Percentiles rank a stretch among this genome's conserved stretches.
Evolutionary conservation across 2,113 vertebrate genomes (phyloP).

Genomic region (Campylomormyrus tamandua): DNA sequence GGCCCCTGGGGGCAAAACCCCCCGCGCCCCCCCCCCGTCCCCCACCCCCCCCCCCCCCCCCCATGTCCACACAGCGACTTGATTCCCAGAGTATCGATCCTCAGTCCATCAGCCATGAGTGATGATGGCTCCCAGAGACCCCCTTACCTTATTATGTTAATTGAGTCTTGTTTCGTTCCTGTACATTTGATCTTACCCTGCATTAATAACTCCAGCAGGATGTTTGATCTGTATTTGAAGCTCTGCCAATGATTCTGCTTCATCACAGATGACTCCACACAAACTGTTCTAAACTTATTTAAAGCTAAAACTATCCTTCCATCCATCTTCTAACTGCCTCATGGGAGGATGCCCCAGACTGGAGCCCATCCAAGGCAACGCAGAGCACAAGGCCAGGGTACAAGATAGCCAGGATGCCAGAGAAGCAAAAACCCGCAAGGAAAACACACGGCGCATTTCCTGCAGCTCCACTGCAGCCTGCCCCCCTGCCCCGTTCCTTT

Average conservation of each 20-base stretch:
- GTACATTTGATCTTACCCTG: constrained; percentile 32
- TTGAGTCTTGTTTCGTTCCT: constrained; percentile 39
- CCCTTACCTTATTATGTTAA: constrained; percentile 40
- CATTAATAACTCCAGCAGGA: constrained; percentile 30
- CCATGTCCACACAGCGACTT: constrained; percentile 16
- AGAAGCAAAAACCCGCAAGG: background rate
- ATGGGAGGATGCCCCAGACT: background rate
- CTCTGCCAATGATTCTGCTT: constrained; percentile 11
- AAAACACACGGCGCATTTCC: background rate
- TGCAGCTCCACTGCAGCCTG: background rate
- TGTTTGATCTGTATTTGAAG: constrained; percentile 21
- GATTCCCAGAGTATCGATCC: constrained; percentile 29
- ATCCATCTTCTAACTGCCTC: background rate
- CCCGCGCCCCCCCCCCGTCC: background rate
- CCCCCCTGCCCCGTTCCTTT: background rate
- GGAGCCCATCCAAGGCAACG: background rate
- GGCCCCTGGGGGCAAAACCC: no score
- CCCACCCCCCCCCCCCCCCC: constrained; percentile 15
- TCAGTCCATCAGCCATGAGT: constrained; percentile 34
- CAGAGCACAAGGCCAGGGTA: background rate
- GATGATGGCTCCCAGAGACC: constrained; percentile 31
- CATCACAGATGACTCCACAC: background rate
- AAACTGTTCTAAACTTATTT: constrained; percentile 24
- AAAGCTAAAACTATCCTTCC: background rate
- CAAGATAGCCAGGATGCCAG: background rate